Evolutionary conservation across 2,113 vertebrate species (phyloP).

Genomic region (Cyanistes caeruleus): DNA sequence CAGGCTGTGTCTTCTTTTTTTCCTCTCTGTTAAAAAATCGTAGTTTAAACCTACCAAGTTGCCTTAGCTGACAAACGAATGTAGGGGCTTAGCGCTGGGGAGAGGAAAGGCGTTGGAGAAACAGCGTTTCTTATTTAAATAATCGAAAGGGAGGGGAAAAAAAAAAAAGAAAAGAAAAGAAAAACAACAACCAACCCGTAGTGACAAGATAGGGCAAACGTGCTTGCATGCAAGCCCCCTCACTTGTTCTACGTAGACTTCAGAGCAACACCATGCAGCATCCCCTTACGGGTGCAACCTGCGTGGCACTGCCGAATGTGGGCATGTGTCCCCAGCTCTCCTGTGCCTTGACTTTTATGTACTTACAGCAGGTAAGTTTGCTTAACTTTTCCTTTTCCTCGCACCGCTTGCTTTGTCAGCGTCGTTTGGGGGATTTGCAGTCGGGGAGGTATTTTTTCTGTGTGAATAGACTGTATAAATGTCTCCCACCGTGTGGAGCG

Average conservation of each 20-base stretch:
- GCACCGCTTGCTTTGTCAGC: constrained; percentile 36
- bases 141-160: not conserved
- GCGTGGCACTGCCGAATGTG: constrained; percentile 92
- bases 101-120: not conserved
- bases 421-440: constrained; percentile 9
- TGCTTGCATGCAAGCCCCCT: constrained; percentile 79
- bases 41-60: constrained; percentile 68
- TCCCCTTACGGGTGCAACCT: constrained; percentile 92
- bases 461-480: constrained; percentile 35
- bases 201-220: constrained; percentile 73
- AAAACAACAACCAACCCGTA: not conserved
- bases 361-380: constrained; percentile 97
- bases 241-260: constrained; percentile 79
- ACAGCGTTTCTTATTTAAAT: constrained; percentile 38
- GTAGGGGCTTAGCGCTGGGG: constrained; percentile 46
- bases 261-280: constrained; percentile 89
- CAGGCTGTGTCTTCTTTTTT: constrained; percentile 55
- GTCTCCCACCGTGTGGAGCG: constrained; percentile 13
- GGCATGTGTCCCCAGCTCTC: constrained; percentile 96
- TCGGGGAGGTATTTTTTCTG: constrained; percentile 4
- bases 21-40: constrained; percentile 1
- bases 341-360: constrained; percentile 98
- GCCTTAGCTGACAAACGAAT: constrained; percentile 73
- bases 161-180: not conserved
- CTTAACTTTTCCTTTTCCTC: constrained; percentile 59